Evolutionary conservation across 2,797 vertebrate species (phyloP).

Genomic region (Triplophysa bombifrons): DNA sequence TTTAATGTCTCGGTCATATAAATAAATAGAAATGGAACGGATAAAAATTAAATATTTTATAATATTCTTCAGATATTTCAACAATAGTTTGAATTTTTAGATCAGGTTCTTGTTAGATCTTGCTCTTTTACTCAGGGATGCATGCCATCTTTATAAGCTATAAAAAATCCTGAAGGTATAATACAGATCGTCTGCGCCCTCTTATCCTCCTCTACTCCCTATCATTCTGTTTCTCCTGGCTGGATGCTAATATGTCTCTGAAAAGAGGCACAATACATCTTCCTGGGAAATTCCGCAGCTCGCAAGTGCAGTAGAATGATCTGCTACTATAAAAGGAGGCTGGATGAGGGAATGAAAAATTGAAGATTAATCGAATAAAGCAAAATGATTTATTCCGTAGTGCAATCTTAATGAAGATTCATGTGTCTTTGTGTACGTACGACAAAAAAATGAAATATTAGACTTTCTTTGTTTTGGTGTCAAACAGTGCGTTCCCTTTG

Average conservation of each 20-base stretch:
- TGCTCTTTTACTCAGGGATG: conserved; percentile 18
- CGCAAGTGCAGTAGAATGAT: conserved; percentile 69
- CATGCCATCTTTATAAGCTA: conserved; percentile 3
- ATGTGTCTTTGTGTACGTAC: conserved; percentile 30
- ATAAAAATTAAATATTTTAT: conserved; percentile 3
- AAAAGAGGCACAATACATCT: conserved; percentile 74
- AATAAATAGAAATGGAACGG: conserved; percentile 20
- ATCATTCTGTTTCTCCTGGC: conserved; percentile 49
- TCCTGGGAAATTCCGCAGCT: conserved; percentile 72
- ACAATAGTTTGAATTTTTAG: background rate
- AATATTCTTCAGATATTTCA: conserved; percentile 30
- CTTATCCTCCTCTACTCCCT: conserved; percentile 52
- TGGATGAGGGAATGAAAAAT: conserved; percentile 68
- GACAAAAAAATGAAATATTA: conserved; percentile 3
- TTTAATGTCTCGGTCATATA: conserved; percentile 36
- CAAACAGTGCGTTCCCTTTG: conserved; percentile 29
- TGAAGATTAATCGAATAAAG: conserved; percentile 53
- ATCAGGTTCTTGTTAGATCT: conserved; percentile 4
- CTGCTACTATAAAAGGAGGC: conserved; percentile 64
- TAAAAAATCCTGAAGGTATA: conserved; percentile 50
- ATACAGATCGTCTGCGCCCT: conserved; percentile 64
- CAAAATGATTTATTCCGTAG: conserved; percentile 54
- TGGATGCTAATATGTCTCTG: conserved; percentile 76
- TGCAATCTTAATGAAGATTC: conserved; percentile 61
- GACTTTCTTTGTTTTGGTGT: conserved; percentile 34